Evolutionary conservation across 2,888 invertebrate genomes (phyloP).

Genomic region (Pyrrhosoma nymphula): DNA sequence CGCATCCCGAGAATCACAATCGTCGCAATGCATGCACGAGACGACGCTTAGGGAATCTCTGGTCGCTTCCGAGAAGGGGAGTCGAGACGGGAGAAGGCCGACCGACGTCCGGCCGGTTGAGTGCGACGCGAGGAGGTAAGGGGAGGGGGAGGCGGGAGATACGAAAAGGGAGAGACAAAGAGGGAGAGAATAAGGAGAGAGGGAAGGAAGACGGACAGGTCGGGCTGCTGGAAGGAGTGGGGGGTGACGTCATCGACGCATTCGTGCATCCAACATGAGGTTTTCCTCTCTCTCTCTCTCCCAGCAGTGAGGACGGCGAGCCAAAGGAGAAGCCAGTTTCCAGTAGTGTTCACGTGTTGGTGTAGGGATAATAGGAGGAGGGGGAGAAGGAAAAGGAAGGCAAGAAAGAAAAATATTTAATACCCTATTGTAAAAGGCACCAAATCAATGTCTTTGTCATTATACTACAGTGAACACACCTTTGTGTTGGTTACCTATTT

Average conservation of each 20-base stretch:
- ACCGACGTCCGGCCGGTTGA: slow-evolving; percentile 34
- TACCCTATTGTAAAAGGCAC: too few species aligned
- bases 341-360: slow-evolving; percentile 42
- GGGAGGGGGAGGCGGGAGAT: background rate
- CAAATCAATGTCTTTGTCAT: too few species aligned
- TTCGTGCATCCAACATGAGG: background rate
- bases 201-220: background rate
- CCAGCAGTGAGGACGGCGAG: background rate
- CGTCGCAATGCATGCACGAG: too few species aligned
- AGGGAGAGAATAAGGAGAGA: background rate
- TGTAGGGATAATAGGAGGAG: background rate
- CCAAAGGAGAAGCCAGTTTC: slow-evolving; percentile 33
- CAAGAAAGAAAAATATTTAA: background rate
- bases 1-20: background rate
- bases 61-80: slow-evolving; percentile 21
- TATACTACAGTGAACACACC: too few species aligned
- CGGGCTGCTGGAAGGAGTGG: background rate
- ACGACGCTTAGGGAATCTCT: slow-evolving; percentile 40
- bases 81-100: slow-evolving; percentile 33
- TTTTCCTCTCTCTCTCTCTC: slow-evolving; percentile 11
- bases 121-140: background rate
- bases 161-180: background rate
- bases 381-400: background rate
- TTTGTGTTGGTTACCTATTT: too few species aligned
- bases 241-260: slow-evolving; percentile 59